phyloP scores from a whole-genome alignment of 1,140 invertebrate species.

The Pollicipes pollicipes region DNA sequence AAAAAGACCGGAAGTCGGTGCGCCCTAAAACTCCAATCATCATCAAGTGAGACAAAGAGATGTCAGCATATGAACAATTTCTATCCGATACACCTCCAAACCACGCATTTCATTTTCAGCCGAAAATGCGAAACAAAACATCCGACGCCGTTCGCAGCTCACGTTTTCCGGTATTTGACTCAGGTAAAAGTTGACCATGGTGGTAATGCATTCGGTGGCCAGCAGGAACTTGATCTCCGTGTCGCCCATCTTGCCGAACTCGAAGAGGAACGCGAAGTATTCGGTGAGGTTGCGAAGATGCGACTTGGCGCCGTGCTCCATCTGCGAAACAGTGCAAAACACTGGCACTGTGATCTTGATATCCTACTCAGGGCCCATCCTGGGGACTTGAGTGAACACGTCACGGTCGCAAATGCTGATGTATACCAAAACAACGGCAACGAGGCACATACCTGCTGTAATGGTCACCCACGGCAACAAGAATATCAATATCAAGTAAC shows the following conservation, averaged over 20 bases:
- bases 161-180: conserved; percentile 28
- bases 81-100: no score
- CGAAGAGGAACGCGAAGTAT: conserved; percentile 76
- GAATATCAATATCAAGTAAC: no score
- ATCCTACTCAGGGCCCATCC: no score
- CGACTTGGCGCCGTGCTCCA: conserved; percentile 41
- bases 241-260: conserved; percentile 87
- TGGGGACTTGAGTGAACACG: no score
- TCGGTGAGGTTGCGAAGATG: conserved; percentile 74
- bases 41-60: no score
- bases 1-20: no score
- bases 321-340: conserved; percentile 25
- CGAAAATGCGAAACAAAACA: no score
- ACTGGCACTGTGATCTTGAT: conserved; percentile 67
- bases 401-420: no score
- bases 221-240: conserved; percentile 76
- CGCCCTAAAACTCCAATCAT: no score
- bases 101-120: no score
- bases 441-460: conserved; percentile 69
- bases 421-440: no score
- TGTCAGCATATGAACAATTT: no score
- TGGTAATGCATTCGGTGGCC: conserved; percentile 66
- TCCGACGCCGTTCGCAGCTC: conserved; percentile 22
- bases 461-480: conserved; percentile 90
- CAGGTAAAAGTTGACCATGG: conserved; percentile 80